Evolutionary conservation across 2,888 invertebrate species (phyloP).

Genomic region (Sycophila texana): DNA sequence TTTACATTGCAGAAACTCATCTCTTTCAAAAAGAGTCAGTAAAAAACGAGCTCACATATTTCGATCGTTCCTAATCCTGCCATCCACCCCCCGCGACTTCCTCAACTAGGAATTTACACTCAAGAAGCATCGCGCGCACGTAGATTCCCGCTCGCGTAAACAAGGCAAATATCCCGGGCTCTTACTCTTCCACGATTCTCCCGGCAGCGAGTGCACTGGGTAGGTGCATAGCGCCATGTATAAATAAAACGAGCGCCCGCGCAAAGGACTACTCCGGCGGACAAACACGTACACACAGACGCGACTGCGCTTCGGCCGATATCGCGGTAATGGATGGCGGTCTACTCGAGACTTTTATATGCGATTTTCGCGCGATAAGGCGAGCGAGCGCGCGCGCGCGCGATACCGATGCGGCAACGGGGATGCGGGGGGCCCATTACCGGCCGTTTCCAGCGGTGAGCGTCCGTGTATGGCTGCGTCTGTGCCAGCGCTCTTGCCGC

Average conservation of each 20-base stretch:
- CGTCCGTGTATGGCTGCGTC: neutral
- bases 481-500: neutral
- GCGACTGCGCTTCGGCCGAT: constrained; percentile 34
- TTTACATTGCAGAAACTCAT: no score
- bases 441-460: neutral
- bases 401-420: neutral
- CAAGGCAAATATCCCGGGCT: neutral
- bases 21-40: no score
- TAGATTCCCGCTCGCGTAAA: neutral
- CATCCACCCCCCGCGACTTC: no score
- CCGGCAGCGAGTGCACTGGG: no score
- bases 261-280: neutral
- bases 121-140: no score
- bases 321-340: constrained; percentile 57
- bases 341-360: constrained; percentile 56
- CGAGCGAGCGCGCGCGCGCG: constrained; percentile 12
- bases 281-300: neutral
- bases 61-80: no score
- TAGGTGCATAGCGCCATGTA: neutral
- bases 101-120: no score
- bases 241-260: neutral
- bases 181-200: no score
- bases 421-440: constrained; percentile 12
- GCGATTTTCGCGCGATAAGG: constrained; percentile 59
- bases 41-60: no score